Percentiles rank a stretch among this genome's conserved stretches.
Evolutionary conservation across 1,140 invertebrate genomes (phyloP).

Genomic region (Bursaphelenchus mucronatus): DNA sequence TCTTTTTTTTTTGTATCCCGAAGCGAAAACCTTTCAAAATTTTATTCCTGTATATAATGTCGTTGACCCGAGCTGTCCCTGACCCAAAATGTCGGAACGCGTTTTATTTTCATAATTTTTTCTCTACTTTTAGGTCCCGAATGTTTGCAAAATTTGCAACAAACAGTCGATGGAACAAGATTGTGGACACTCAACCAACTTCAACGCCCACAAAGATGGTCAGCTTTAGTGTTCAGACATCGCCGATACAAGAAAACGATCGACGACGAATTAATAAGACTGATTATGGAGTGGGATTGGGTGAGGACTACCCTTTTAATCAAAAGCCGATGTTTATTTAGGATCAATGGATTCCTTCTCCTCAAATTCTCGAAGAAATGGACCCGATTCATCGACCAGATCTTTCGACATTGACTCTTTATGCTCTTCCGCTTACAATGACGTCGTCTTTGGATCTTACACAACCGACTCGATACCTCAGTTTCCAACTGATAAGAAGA

Average conservation of each 20-base stretch:
- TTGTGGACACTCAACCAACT: conserved; percentile 33
- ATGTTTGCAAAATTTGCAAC: conserved; percentile 50
- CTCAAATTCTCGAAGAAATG: conserved; percentile 25
- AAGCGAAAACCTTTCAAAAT: too few species aligned
- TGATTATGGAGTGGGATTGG: conserved; percentile 12
- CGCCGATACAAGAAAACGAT: conserved; percentile 18
- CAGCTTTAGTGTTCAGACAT: conserved; percentile 36
- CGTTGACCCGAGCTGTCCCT: too few species aligned
- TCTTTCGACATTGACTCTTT: conserved; percentile 41
- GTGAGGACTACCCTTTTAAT: not conserved
- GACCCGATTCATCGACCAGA: conserved; percentile 27
- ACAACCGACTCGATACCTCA: conserved; percentile 39
- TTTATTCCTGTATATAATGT: too few species aligned
- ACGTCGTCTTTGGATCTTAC: conserved; percentile 36
- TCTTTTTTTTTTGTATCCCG: too few species aligned
- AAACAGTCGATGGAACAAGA: conserved; percentile 34
- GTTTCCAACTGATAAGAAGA: conserved; percentile 2
- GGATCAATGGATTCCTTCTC: conserved; percentile 43
- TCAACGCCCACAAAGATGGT: conserved; percentile 36
- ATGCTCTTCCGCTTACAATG: conserved; percentile 41
- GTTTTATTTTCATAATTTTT: conserved; percentile 4
- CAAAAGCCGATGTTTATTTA: conserved; percentile 2
- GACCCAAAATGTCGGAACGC: too few species aligned
- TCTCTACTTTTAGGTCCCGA: conserved; percentile 30
- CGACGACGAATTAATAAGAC: not conserved